A percentile compares a stretch with the other conserved stretches of the same genome.
phyloP scores from a whole-genome alignment of 2,113 vertebrate species.

The Pungitius pungitius region DNA sequence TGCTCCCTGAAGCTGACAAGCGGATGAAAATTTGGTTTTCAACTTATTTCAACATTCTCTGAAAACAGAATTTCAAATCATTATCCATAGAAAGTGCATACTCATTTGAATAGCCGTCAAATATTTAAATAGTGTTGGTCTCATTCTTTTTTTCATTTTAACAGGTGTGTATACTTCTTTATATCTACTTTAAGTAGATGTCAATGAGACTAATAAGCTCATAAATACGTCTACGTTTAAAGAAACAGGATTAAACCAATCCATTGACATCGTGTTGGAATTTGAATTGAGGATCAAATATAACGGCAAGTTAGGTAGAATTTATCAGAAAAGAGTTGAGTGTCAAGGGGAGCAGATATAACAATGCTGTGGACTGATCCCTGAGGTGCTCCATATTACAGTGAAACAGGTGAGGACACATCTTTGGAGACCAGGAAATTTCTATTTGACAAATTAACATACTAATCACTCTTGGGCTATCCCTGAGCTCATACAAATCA shows the following conservation, averaged over 20 bases:
- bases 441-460: background rate
- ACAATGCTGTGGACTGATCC: too few relatives aligned
- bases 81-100: background rate
- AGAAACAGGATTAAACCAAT: background rate
- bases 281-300: background rate
- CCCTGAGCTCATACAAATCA: background rate
- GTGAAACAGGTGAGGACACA: too few relatives aligned
- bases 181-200: too few relatives aligned
- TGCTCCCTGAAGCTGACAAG: conserved; percentile 1
- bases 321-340: background rate
- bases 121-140: too few relatives aligned
- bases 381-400: too few relatives aligned
- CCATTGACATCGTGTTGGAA: background rate
- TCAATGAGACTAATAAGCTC: too few relatives aligned
- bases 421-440: too few relatives aligned
- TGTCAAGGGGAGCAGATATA: too few relatives aligned
- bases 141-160: too few relatives aligned
- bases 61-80: conserved; percentile 31
- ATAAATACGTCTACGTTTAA: background rate
- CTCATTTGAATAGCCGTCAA: too few relatives aligned
- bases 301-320: background rate
- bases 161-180: too few relatives aligned
- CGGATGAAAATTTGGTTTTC: conserved; percentile 28
- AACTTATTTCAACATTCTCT: conserved; percentile 1
- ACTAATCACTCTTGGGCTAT: background rate